These are phyloP conservation scores for Anneissia japonica DNA, from an alignment of 35 echinoderm and acorn worm species.

Conservation along the genomic window DNA sequence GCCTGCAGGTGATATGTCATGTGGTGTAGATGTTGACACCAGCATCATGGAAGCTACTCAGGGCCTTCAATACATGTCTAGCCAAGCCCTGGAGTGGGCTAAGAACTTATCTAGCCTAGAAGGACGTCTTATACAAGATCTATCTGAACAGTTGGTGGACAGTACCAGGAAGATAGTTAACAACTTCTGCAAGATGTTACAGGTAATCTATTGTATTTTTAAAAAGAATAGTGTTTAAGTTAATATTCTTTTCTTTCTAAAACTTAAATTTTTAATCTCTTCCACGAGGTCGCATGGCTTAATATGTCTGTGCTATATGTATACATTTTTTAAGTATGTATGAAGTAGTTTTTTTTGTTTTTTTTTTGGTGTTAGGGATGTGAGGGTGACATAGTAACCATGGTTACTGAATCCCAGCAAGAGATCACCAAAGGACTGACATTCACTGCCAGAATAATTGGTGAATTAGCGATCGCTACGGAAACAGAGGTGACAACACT, in stretches of 20 bases:
- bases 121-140: neutral
- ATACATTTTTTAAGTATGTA: too few species aligned
- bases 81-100: neutral
- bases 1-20: neutral
- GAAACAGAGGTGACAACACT: neutral
- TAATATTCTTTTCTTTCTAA: too few species aligned
- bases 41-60: neutral
- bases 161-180: neutral
- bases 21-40: neutral
- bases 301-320: too few species aligned
- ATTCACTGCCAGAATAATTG: slow-evolving; percentile 25
- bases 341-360: neutral
- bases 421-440: neutral
- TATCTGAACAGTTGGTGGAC: neutral
- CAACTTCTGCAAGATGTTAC: slow-evolving; percentile 7
- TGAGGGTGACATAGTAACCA: slow-evolving; percentile 36
- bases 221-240: too few species aligned
- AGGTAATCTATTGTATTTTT: neutral
- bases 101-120: neutral
- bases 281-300: too few species aligned
- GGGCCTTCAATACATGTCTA: neutral
- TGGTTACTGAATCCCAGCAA: slow-evolving; percentile 12
- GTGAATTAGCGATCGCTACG: slow-evolving; percentile 19
- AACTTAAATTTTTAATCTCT: too few species aligned
- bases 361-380: slow-evolving; percentile 24